phyloP scores from a whole-genome alignment of 64 coral and sea anemone genomes.

The Montipora foliosa region DNA sequence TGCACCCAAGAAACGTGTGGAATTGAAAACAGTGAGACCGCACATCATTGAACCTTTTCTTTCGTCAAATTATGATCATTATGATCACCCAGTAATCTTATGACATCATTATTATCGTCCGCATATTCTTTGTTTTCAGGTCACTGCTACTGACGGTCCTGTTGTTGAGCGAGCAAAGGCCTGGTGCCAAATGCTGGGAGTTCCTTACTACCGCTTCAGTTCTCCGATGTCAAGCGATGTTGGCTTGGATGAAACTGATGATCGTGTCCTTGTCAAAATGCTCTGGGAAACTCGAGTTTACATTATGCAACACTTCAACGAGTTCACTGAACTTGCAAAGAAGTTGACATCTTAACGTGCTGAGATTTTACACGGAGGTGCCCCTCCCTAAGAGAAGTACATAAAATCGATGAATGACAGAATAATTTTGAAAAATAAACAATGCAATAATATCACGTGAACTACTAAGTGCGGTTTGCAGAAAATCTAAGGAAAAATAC shows the following conservation, averaged over 20 bases:
- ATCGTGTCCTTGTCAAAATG: constrained; percentile 94
- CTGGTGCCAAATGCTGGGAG: constrained; percentile 97
- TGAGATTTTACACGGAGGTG: not conserved
- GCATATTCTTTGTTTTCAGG: constrained; percentile 48
- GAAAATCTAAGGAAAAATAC: too few relatives aligned
- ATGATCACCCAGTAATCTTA: not conserved
- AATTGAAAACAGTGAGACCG: too few relatives aligned
- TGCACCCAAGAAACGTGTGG: too few relatives aligned
- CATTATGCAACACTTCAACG: constrained; percentile 82
- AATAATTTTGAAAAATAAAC: too few relatives aligned
- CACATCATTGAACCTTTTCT: too few relatives aligned
- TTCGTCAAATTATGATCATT: too few relatives aligned
- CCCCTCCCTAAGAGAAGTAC: too few relatives aligned
- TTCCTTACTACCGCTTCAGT: constrained; percentile 87
- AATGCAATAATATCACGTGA: too few relatives aligned
- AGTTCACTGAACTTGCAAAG: constrained; percentile 75
- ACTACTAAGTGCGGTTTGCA: too few relatives aligned
- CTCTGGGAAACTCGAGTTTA: constrained; percentile 96
- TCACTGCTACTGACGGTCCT: constrained; percentile 81
- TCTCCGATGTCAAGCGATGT: constrained; percentile 95
- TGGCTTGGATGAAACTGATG: constrained; percentile 91
- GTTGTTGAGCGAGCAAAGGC: constrained; percentile 93
- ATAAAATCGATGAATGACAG: too few relatives aligned
- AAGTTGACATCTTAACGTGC: not conserved
- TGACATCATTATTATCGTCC: not conserved